phyloP scores from a whole-genome alignment of 2,888 invertebrate species.

The Cenopis cana region DNA sequence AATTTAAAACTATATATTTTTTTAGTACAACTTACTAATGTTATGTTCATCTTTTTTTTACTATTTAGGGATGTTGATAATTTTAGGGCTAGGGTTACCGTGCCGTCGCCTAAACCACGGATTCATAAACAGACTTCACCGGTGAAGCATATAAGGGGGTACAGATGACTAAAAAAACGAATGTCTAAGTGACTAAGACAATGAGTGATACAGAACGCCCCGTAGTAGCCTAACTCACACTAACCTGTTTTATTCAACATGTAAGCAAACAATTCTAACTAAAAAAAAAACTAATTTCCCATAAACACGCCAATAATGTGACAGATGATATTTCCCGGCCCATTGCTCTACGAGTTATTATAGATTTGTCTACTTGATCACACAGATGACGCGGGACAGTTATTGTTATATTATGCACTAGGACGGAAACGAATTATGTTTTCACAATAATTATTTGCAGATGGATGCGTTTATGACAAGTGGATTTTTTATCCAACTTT shows the following conservation, averaged over 20 bases:
- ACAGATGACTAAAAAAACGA: too few relatives aligned
- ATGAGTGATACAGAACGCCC: not conserved
- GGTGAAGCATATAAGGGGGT: too few relatives aligned
- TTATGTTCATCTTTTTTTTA: too few relatives aligned
- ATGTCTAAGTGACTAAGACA: too few relatives aligned
- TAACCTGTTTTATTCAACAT: too few relatives aligned
- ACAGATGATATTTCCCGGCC: constrained; percentile 35
- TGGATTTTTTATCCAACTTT: constrained; percentile 18
- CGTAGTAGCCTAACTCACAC: too few relatives aligned
- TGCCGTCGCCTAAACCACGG: too few relatives aligned
- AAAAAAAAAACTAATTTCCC: constrained; percentile 17
- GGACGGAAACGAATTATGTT: constrained; percentile 57
- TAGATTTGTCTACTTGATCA: constrained; percentile 51
- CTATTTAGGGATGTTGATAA: too few relatives aligned
- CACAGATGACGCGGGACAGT: constrained; percentile 49
- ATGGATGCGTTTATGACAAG: constrained; percentile 44
- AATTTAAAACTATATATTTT: too few relatives aligned
- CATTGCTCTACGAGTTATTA: constrained; percentile 45
- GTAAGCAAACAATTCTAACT: not conserved
- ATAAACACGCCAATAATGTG: constrained; percentile 25
- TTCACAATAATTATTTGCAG: constrained; percentile 58
- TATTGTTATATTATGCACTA: constrained; percentile 47
- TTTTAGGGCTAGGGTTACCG: too few relatives aligned
- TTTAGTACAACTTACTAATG: too few relatives aligned
- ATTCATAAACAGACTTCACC: too few relatives aligned